Conservation (phyloP, 1,140 invertebrate genomes). For the Papilio glaucus region DNA sequence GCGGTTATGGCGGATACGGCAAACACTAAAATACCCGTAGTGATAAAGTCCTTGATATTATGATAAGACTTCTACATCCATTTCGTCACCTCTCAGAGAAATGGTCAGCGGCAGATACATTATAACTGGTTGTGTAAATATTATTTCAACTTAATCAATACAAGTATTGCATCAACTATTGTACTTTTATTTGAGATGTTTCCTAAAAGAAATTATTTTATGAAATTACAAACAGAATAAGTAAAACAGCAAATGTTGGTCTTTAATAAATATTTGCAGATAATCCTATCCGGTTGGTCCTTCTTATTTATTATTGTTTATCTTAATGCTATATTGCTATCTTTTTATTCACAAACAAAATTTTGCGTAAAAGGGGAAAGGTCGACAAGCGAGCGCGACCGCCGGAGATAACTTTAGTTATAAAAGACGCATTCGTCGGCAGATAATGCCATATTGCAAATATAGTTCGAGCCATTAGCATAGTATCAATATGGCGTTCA, state of each 20-base stretch:
- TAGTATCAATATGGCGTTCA: neutral
- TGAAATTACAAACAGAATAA: no score
- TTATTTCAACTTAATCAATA: conserved; percentile 43
- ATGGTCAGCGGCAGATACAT: conserved; percentile 70
- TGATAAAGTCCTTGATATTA: conserved; percentile 54
- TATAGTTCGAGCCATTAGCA: neutral
- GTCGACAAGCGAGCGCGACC: neutral
- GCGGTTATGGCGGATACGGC: conserved; percentile 44
- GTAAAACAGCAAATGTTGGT: no score
- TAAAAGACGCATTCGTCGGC: neutral
- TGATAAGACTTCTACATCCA: conserved; percentile 65
- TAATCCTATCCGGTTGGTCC: no score
- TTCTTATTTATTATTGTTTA: no score
- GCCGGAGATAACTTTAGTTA: neutral
- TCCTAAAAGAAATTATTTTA: no score
- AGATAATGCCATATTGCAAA: neutral
- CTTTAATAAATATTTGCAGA: no score
- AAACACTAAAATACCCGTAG: conserved; percentile 49
- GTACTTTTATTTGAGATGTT: neutral
- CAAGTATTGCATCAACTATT: conserved; percentile 39
- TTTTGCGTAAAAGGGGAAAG: conserved; percentile 4
- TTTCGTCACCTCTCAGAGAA: conserved; percentile 61
- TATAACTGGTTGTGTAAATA: conserved; percentile 66
- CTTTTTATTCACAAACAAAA: no score
- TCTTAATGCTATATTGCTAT: no score